Evolutionary conservation across 2,888 invertebrate genomes (phyloP), one percentile per base, ranked within the genome.

Genomic region (Parnassius mnemosyne): DNA sequence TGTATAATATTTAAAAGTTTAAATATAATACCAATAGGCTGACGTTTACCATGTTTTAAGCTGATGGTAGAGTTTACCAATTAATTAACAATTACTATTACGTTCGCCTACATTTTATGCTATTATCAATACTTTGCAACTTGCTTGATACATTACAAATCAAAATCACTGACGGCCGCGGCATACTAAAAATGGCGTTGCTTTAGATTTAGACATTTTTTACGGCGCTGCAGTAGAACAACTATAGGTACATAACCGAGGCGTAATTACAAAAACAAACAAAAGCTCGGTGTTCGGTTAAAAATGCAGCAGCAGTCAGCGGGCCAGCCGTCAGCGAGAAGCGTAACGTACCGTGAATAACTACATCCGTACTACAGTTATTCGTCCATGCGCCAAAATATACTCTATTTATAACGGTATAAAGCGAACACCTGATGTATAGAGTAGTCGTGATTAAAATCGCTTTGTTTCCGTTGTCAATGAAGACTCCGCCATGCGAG

Each of bases 371-470:
- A 76, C 75, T 75, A 86, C 84, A 77, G 85, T 83, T 84, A 81
- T 68, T 66, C 66, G 60, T 62, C 57, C 61, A 56, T 62, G 53
- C 54, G 56, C 63, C 53, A 69, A 69, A 69, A 69, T 72, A 59
- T 49, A 69, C 73, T 68, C 67, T 77, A 71, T 59, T 12, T 51
- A 41, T 65, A 55, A 63, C 34, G 64, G 51, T 60, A 66, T 74
- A 72, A 67, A 66, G 25, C 51, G 46, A 57, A 60, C 66, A 66
- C 67, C 63, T 65, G 58, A 60, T 53, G 53, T 20, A 74, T 74
- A 75, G 77, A 75, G 75, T 75, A 73, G 74, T 80, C 82, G 75
- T 81, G 84, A 85, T 88, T 79, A 82, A 82, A 84, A 87, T 86
- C 86, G 76, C 76, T 76, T 74, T 73, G 77, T 79, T 85, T 85